Percentiles rank a stretch among this genome's conserved stretches.
phyloP scores from a whole-genome alignment of 2,888 invertebrate species.

The Miltochrista miniata region DNA sequence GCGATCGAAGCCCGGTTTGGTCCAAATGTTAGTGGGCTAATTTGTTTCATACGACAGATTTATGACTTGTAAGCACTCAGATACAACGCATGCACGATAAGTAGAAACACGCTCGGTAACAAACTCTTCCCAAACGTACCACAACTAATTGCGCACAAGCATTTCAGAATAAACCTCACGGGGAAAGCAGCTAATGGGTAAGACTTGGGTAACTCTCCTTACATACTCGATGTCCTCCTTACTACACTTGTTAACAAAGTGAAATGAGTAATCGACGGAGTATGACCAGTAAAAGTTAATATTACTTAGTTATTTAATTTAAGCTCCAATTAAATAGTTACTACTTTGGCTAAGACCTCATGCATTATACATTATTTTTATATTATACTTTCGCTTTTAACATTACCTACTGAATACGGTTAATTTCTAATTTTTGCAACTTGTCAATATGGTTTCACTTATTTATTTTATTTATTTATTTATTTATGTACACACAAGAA shows the following conservation, averaged over 20 bases:
- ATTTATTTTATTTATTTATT: too few relatives aligned
- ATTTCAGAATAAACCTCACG: conserved; percentile 33
- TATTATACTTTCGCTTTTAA: background rate
- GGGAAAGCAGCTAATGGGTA: conserved; percentile 61
- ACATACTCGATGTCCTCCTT: conserved; percentile 5
- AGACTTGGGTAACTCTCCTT: conserved; percentile 33
- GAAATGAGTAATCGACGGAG: conserved; percentile 15
- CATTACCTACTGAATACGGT: too few relatives aligned
- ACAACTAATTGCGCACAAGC: too few relatives aligned
- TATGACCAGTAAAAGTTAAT: conserved; percentile 5
- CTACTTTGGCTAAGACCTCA: background rate
- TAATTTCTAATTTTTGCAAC: too few relatives aligned
- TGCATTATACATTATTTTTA: background rate
- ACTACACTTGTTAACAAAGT: conserved; percentile 15
- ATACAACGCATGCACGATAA: too few relatives aligned
- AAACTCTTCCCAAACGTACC: too few relatives aligned
- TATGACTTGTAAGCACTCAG: conserved; percentile 47
- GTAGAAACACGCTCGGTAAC: too few relatives aligned
- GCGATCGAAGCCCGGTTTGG: conserved; percentile 19
- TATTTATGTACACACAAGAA: too few relatives aligned
- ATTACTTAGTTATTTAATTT: background rate
- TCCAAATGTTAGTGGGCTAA: conserved; percentile 51
- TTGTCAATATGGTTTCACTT: too few relatives aligned
- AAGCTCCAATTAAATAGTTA: background rate
- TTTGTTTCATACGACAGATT: conserved; percentile 67